Percentiles rank a stretch among this genome's conserved stretches.
Conservation (phyloP, 1,140 invertebrate species). For the Zaprionus nigranus region DNA sequence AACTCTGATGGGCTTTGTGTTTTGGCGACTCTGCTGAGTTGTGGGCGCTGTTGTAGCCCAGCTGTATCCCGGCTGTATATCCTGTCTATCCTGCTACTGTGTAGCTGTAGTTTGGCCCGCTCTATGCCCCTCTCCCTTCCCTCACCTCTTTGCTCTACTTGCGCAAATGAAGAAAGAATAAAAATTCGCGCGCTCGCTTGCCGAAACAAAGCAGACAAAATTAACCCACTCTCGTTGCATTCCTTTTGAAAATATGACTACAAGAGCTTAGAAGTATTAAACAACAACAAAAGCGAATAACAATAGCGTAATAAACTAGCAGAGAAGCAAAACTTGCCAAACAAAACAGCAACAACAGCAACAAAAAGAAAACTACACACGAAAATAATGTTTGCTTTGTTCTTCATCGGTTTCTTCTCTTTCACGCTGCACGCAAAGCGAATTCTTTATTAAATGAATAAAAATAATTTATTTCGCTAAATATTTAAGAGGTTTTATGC, state of each 20-base stretch:
- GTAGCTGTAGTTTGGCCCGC: slow-evolving; percentile 13
- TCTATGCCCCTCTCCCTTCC: background rate
- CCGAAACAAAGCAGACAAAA: slow-evolving; percentile 64
- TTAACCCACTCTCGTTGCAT: slow-evolving; percentile 36
- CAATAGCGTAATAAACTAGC: slow-evolving; percentile 77
- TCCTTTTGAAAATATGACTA: slow-evolving; percentile 61
- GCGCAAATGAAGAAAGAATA: slow-evolving; percentile 31
- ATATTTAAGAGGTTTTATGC: slow-evolving; percentile 57
- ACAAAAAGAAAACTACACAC: slow-evolving; percentile 49
- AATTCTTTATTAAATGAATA: slow-evolving; percentile 46
- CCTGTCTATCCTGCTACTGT: slow-evolving; percentile 7
- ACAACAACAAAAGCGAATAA: slow-evolving; percentile 66
- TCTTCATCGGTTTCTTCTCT: slow-evolving; percentile 31
- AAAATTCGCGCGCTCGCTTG: slow-evolving; percentile 50
- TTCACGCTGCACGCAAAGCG: slow-evolving; percentile 32
- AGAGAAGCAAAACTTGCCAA: slow-evolving; percentile 49
- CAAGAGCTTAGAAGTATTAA: slow-evolving; percentile 70
- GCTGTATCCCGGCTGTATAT: slow-evolving; percentile 23
- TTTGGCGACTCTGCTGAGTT: slow-evolving; percentile 26
- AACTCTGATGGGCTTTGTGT: slow-evolving; percentile 73
- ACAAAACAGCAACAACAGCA: slow-evolving; percentile 6
- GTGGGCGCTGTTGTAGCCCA: slow-evolving; percentile 30
- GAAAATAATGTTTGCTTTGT: slow-evolving; percentile 50
- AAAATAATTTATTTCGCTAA: slow-evolving; percentile 49
- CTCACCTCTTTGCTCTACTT: slow-evolving; percentile 63